Evolutionary conservation across 2,113 vertebrate genomes (phyloP).

Genomic region (Ictalurus furcatus): DNA sequence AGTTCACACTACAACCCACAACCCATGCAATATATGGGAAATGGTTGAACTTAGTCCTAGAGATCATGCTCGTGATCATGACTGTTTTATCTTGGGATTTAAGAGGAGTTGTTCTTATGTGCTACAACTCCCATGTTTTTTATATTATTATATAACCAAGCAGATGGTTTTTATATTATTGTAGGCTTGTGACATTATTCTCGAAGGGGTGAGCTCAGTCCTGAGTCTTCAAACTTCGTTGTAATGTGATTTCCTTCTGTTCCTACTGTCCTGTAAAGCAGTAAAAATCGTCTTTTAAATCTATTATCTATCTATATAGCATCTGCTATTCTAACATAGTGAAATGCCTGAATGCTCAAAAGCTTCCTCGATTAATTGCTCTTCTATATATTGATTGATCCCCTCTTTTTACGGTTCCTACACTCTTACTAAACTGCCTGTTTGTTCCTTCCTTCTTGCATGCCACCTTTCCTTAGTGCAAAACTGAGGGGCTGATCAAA

Average conservation of each 20-base stretch:
- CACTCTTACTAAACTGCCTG: constrained; percentile 75
- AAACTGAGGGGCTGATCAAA: constrained; percentile 89
- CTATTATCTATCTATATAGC: not conserved
- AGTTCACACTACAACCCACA: not conserved
- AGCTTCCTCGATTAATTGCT: not conserved
- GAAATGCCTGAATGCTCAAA: not conserved
- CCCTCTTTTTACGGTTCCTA: constrained; percentile 64
- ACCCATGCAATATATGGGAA: not conserved
- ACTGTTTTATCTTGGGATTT: not conserved
- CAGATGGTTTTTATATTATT: not conserved
- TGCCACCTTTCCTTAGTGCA: constrained; percentile 88
- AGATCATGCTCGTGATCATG: not conserved
- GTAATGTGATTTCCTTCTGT: not conserved
- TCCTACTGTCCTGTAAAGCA: not conserved
- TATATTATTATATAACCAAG: too few species aligned
- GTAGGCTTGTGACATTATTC: not conserved
- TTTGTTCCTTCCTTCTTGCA: constrained; percentile 73
- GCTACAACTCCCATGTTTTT: not conserved
- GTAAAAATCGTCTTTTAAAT: not conserved
- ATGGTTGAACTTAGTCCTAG: not conserved
- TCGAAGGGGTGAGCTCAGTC: not conserved
- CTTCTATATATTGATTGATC: constrained; percentile 37
- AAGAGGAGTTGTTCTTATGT: not conserved
- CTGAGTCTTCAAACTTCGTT: not conserved
- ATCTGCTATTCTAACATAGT: not conserved